Conservation (phyloP, 2,113 vertebrate genomes). For the Manacus vitellinus region DNA sequence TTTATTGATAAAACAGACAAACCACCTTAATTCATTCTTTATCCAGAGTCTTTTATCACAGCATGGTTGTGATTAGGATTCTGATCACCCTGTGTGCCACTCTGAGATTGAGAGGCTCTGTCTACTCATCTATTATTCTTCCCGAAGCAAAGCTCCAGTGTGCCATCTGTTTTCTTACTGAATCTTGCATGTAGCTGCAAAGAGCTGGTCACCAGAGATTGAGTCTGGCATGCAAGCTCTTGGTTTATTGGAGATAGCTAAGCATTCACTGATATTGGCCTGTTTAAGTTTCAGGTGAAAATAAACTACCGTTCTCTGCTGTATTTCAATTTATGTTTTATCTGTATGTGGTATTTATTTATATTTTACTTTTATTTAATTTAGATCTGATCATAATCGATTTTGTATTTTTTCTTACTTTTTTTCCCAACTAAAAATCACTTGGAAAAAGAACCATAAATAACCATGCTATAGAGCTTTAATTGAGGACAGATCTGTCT, state of each 20-base stretch:
- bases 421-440: not conserved
- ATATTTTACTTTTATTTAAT: not conserved
- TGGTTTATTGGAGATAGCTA: not conserved
- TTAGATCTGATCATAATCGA: not conserved
- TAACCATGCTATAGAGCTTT: not conserved
- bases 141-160: slow-evolving; percentile 53
- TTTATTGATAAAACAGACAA: slow-evolving; percentile 76
- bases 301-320: not conserved
- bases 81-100: slow-evolving; percentile 52
- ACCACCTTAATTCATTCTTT: slow-evolving; percentile 74
- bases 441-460: not conserved
- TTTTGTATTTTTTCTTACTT: not conserved
- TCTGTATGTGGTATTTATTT: not conserved
- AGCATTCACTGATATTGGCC: not conserved
- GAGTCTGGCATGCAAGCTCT: slow-evolving; percentile 24
- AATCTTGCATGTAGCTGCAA: slow-evolving; percentile 55
- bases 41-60: slow-evolving; percentile 68
- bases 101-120: slow-evolving; percentile 67
- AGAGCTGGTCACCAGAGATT: slow-evolving; percentile 41
- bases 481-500: not conserved
- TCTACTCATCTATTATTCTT: slow-evolving; percentile 73
- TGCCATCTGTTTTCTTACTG: slow-evolving; percentile 71
- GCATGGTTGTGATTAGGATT: slow-evolving; percentile 63
- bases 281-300: slow-evolving; percentile 25
- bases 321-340: slow-evolving; percentile 45